These are phyloP conservation scores for Sternarchorhynchus goeldii DNA, from an alignment of 2,797 vertebrate species.

Conservation along the genomic window DNA sequence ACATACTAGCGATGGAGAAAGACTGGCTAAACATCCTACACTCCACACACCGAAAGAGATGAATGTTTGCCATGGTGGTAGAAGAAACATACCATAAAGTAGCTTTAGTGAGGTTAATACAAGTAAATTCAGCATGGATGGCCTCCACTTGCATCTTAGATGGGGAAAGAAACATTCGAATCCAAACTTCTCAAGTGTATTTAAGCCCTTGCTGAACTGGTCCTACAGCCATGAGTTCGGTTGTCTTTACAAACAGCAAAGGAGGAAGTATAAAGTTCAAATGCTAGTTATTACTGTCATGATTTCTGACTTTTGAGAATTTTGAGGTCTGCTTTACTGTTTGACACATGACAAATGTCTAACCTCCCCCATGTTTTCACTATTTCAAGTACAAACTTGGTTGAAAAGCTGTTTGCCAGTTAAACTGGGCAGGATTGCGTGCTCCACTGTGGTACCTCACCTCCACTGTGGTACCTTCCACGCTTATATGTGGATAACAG, in stretches of 20 bases:
- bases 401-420: conserved; percentile 98
- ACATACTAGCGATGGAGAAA: too few relatives aligned
- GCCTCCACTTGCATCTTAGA: too few relatives aligned
- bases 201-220: conserved; percentile 90
- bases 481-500: conserved; percentile 84
- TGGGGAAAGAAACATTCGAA: too few relatives aligned
- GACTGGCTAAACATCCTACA: too few relatives aligned
- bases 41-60: too few relatives aligned
- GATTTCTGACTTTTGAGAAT: neutral
- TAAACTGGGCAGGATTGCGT: conserved; percentile 96
- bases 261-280: conserved; percentile 5
- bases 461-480: conserved; percentile 75
- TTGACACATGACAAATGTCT: neutral
- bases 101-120: too few relatives aligned
- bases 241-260: conserved; percentile 88
- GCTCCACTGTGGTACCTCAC: conserved; percentile 98
- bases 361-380: neutral
- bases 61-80: too few relatives aligned
- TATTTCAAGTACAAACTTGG: conserved; percentile 77
- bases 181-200: too few relatives aligned
- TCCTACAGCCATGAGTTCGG: conserved; percentile 81
- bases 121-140: too few relatives aligned
- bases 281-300: conserved; percentile 7
- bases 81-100: too few relatives aligned
- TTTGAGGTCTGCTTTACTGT: neutral